Conservation (phyloP, 2,888 invertebrate species). For the Ectemnius cavifrons region DNA sequence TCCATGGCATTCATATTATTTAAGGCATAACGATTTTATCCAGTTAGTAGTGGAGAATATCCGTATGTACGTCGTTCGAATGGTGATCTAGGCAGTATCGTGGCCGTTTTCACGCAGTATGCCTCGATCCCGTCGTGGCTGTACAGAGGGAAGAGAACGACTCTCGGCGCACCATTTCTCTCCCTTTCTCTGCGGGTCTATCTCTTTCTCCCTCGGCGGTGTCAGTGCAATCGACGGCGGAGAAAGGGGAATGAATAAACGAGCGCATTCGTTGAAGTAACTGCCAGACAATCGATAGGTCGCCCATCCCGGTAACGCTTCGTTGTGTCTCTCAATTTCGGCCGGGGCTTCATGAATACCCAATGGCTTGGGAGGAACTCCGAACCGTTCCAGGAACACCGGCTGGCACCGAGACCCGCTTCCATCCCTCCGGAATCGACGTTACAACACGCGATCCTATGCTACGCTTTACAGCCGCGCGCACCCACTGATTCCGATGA, state of each 20-base stretch:
- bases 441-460: constrained; percentile 63
- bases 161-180: constrained; percentile 48
- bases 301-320: constrained; percentile 65
- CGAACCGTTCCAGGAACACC: constrained; percentile 71
- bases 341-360: constrained; percentile 70
- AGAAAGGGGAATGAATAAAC: constrained; percentile 59
- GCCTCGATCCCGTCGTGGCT: constrained; percentile 14
- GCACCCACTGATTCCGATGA: constrained; percentile 50
- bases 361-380: constrained; percentile 67
- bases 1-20: no score
- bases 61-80: no score
- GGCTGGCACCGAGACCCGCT: constrained; percentile 71
- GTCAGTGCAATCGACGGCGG: constrained; percentile 26
- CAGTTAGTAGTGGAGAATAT: no score
- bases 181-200: constrained; percentile 6
- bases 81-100: no score
- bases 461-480: constrained; percentile 29
- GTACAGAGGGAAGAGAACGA: constrained; percentile 12
- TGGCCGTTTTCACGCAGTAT: neutral
- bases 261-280: constrained; percentile 69
- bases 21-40: no score
- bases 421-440: constrained; percentile 64
- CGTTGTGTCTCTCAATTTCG: constrained; percentile 75
- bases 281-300: constrained; percentile 74
- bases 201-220: constrained; percentile 9